Evolutionary conservation across 1,140 invertebrate genomes (phyloP), one percentile per base, ranked within the genome.

Genomic region (Formica selysi): DNA sequence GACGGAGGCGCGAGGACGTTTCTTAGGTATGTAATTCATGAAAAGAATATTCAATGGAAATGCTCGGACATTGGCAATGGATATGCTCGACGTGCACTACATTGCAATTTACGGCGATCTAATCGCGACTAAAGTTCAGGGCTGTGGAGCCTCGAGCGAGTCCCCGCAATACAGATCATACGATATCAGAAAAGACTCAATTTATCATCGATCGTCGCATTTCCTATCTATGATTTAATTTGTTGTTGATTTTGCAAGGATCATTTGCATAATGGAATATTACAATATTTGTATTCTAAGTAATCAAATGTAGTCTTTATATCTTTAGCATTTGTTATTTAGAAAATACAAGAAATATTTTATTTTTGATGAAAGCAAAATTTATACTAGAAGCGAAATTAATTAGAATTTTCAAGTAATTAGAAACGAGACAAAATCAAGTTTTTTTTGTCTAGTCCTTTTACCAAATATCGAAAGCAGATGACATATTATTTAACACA

Each of bases 1-100:
- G 67, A 74, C 73, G 85, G 83, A 88, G 87, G 90, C 86, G 85
- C 90, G 90, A 92, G 89, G 86, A 92, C 86, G 91, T 89, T 89
- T 90, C 91, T 87, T 89, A 85, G 85, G 86, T 91, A 92, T 92
- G 92, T 90, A 92, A 93, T 91, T 93, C 92, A 92, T 92, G 93
- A 92, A 92, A 93, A 92, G 92, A 93, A 94, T 93, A 93, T 93
- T 92, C 91, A 93, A 94, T 93, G 92, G 87, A 93, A 88, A 87
- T 76, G 85, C 87, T 88, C 89, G 89, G 80, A 79, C 89, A 92
- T 90, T 91, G 89, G 84, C 92, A 92, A 90, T 90, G 90, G 87
- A 92, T 91, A 91, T 91, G 84, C 87, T 76, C 88, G 91, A 94
- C 93, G 93, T 93, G 93, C 89, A 90, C 91, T 87, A 93, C 93